A percentile compares a stretch with the other conserved stretches of the same genome.
phyloP scores from a whole-genome alignment of 2,113 vertebrate genomes.

The Hipposideros armiger region DNA sequence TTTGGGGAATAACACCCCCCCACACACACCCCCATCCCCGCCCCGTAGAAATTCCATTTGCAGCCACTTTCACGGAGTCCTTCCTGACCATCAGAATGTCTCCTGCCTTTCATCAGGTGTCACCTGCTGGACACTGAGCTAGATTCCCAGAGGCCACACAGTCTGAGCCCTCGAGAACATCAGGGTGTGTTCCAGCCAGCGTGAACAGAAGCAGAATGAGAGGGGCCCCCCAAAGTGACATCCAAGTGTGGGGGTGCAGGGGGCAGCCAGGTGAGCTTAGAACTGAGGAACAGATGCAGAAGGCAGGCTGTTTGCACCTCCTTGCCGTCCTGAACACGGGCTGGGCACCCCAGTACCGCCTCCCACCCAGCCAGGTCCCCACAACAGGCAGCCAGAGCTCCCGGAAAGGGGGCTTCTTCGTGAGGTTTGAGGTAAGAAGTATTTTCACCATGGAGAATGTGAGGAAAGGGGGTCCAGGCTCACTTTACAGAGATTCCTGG shows the following conservation, averaged over 20 bases:
- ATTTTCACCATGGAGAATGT: not conserved
- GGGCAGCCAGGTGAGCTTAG: not conserved
- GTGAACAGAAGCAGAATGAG: not conserved
- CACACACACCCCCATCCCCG: no score
- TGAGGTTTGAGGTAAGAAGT: not conserved
- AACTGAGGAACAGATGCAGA: not conserved
- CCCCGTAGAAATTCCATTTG: not conserved
- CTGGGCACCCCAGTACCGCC: not conserved
- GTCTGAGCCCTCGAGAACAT: not conserved
- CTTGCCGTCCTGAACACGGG: not conserved
- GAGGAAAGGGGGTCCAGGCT: not conserved
- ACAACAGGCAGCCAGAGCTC: not conserved
- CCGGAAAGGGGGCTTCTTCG: accelerated
- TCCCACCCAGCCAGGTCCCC: not conserved
- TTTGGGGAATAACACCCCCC: not conserved
- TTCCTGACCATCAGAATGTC: no score
- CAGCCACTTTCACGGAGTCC: not conserved
- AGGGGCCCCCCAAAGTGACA: not conserved
- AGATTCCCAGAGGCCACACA: not conserved
- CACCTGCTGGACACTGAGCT: accelerated
- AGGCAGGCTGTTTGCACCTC: not conserved
- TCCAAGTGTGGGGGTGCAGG: not conserved
- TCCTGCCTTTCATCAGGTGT: not conserved
- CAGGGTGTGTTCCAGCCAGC: accelerated
- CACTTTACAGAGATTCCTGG: not conserved